Evolutionary conservation across 2,797 vertebrate species (phyloP).

Genomic region (Sebastes reedi): DNA sequence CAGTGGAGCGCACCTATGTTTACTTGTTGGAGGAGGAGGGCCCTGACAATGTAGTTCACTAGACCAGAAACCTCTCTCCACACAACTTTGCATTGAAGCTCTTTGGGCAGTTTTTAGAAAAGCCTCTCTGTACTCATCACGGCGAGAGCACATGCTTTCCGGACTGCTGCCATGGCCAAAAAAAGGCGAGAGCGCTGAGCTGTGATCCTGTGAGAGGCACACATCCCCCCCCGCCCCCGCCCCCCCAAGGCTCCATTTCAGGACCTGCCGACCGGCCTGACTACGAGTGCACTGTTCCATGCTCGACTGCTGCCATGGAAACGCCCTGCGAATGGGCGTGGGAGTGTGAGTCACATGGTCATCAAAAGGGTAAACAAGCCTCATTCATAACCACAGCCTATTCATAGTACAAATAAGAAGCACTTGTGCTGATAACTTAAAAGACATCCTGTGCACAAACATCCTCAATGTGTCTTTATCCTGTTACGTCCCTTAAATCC

Average conservation of each 20-base stretch:
- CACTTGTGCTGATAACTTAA: constrained; percentile 18
- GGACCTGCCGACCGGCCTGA: constrained; percentile 64
- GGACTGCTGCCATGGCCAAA: constrained; percentile 62
- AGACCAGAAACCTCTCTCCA: constrained; percentile 36
- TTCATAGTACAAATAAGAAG: constrained; percentile 44
- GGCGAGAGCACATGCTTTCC: constrained; percentile 46
- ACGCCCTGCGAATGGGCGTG: constrained; percentile 78
- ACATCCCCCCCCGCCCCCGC: background rate
- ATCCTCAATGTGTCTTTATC: background rate
- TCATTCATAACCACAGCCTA: constrained; percentile 80
- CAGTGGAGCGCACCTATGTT: constrained; percentile 35
- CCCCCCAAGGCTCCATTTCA: constrained; percentile 70
- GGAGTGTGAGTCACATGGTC: constrained; percentile 81
- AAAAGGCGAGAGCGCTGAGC: constrained; percentile 51
- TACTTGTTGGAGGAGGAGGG: constrained; percentile 38
- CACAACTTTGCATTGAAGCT: constrained; percentile 48
- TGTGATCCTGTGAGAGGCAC: constrained; percentile 61
- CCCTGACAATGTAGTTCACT: constrained; percentile 68
- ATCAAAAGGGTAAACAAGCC: constrained; percentile 82
- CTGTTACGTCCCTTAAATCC: background rate
- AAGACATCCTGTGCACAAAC: background rate
- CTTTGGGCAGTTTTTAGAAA: constrained; percentile 60
- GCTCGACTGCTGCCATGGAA: constrained; percentile 79
- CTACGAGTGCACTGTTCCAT: constrained; percentile 69
- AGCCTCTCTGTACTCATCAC: constrained; percentile 45